Evolutionary conservation across 30 jellyfish, hydroid and myxozoan genomes (phyloP).

Genomic region (Nemopilema nomurai): DNA sequence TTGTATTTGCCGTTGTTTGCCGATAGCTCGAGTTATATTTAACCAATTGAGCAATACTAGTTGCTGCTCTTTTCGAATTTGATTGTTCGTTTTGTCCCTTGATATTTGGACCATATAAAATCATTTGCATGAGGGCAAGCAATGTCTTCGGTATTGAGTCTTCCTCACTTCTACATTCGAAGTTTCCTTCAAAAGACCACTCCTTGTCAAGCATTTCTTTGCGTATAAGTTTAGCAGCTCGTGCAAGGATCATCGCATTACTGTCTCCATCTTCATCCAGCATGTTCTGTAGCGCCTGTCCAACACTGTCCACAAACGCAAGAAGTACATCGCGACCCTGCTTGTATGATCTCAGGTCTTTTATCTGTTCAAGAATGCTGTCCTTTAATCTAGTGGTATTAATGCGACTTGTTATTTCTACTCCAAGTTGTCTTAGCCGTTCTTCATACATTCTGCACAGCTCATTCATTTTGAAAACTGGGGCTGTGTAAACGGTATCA

Average conservation of each 20-base stretch:
- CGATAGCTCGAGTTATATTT: no score
- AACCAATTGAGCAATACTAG: conserved; percentile 11
- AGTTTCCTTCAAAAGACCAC: conserved; percentile 14
- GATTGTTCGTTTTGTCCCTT: neutral
- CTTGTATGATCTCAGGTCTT: neutral
- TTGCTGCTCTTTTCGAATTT: conserved; percentile 9
- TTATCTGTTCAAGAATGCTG: neutral
- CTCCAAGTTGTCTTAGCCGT: neutral
- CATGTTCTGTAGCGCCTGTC: neutral
- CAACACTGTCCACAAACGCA: neutral
- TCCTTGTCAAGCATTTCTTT: neutral
- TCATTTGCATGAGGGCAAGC: conserved; percentile 2
- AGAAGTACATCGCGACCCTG: conserved; percentile 4
- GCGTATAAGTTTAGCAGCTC: neutral
- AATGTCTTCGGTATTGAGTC: conserved; percentile 19
- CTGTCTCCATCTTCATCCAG: neutral
- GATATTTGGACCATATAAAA: conserved; percentile 14
- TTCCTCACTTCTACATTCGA: conserved; percentile 5
- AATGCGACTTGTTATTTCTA: neutral
- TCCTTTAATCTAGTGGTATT: conserved; percentile 6
- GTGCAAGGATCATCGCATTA: neutral
- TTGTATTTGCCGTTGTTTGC: no score
- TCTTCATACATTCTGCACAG: neutral
- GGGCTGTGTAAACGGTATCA: neutral
- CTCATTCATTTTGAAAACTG: conserved; percentile 8